These are phyloP conservation scores for Octonoba sinensis DNA, from an alignment of 2,888 invertebrate genomes.

Conservation along the genomic window DNA sequence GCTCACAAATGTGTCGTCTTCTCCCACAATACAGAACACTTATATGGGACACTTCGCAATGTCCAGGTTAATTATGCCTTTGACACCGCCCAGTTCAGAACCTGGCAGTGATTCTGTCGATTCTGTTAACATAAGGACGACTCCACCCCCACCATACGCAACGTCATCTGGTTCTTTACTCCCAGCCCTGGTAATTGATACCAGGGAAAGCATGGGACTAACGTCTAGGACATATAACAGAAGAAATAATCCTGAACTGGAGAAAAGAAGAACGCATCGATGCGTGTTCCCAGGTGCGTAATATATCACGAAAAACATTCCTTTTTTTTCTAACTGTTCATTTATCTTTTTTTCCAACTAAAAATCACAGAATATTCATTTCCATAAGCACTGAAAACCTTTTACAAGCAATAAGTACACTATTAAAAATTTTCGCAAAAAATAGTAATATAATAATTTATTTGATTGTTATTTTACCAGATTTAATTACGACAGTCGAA, in stretches of 20 bases:
- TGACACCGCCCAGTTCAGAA: constrained; percentile 80
- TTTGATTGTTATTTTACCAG: too few relatives aligned
- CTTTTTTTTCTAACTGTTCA: too few relatives aligned
- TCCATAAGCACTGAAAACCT: not conserved
- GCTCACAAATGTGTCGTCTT: not conserved
- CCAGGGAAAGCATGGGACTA: not conserved
- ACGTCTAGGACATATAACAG: constrained; percentile 76
- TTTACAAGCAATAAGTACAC: not conserved
- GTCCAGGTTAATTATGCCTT: constrained; percentile 38
- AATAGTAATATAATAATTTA: too few relatives aligned
- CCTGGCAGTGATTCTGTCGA: constrained; percentile 78
- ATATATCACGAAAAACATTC: not conserved
- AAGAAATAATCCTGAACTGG: constrained; percentile 95
- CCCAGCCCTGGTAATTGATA: not conserved
- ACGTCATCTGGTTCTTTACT: not conserved
- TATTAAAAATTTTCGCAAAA: not conserved
- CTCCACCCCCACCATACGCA: constrained; percentile 47
- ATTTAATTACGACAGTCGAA: too few relatives aligned
- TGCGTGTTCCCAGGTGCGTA: constrained; percentile 84
- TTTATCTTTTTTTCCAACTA: too few relatives aligned
- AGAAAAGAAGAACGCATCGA: constrained; percentile 94
- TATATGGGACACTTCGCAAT: constrained; percentile 37
- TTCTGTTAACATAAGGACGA: constrained; percentile 30
- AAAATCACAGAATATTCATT: not conserved
- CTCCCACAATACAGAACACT: constrained; percentile 17